These are phyloP conservation scores for Dicyrtomina minuta DNA, from an alignment of 2,888 invertebrate genomes.

Conservation along the genomic window DNA sequence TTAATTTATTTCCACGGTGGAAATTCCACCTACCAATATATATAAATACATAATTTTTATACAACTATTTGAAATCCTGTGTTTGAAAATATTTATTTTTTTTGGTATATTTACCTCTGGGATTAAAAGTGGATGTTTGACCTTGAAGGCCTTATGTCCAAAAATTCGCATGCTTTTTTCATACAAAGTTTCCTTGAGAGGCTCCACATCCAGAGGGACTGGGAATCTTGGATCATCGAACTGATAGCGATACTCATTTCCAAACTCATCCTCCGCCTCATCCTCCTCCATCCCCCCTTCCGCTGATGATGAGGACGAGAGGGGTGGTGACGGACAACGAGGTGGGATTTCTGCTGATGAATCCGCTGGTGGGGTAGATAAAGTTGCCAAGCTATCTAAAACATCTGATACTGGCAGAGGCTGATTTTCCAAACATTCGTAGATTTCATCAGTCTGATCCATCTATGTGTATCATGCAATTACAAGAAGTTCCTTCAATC, in stretches of 20 bases:
- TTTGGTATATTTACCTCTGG: background rate
- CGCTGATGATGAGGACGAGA: background rate
- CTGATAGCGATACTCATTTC: background rate
- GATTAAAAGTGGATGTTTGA: conserved; percentile 6
- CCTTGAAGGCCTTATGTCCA: background rate
- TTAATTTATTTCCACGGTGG: background rate
- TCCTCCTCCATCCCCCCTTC: background rate
- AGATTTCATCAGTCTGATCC: too few relatives aligned
- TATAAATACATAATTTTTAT: background rate
- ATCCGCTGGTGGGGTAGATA: too few relatives aligned
- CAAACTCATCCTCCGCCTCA: background rate
- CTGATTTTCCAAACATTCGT: too few relatives aligned
- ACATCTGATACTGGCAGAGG: too few relatives aligned
- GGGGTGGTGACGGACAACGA: too few relatives aligned
- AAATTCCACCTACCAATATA: background rate
- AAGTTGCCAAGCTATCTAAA: too few relatives aligned
- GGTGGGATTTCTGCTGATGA: too few relatives aligned
- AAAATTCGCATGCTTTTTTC: too few relatives aligned
- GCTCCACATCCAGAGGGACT: background rate
- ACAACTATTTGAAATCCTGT: background rate
- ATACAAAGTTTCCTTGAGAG: background rate
- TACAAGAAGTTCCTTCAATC: too few relatives aligned
- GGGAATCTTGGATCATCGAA: background rate
- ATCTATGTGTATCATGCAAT: too few relatives aligned
- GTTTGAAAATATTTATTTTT: background rate